phyloP scores from a whole-genome alignment of 2,888 invertebrate genomes.

The Ceraclea dissimilis region DNA sequence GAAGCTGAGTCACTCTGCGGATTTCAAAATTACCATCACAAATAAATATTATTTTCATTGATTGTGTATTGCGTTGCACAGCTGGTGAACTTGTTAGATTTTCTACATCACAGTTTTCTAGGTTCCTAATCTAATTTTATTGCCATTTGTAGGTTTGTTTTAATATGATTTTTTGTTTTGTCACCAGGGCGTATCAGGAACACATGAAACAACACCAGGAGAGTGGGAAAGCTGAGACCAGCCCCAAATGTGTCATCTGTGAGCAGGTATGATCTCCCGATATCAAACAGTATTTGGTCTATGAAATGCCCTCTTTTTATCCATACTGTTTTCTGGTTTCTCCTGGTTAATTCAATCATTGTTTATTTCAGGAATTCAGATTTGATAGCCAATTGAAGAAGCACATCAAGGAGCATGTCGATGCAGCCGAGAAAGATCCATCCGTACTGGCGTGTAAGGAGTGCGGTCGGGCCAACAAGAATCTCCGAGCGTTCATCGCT shows the following conservation, averaged over 20 bases:
- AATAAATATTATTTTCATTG: too few relatives aligned
- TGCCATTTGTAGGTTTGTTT: too few relatives aligned
- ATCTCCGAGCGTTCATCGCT: conserved; percentile 39
- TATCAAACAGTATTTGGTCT: too few relatives aligned
- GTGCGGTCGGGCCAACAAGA: conserved; percentile 43
- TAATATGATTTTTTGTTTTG: not conserved
- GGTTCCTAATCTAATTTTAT: too few relatives aligned
- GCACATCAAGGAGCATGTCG: conserved; percentile 44
- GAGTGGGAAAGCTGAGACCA: conserved; percentile 31
- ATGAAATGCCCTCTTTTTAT: too few relatives aligned
- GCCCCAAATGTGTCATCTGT: conserved; percentile 36
- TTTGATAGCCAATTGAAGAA: conserved; percentile 42
- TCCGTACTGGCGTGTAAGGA: conserved; percentile 39
- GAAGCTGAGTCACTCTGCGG: too few relatives aligned
- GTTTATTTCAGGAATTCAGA: conserved; percentile 37
- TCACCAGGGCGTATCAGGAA: conserved; percentile 34
- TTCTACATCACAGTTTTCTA: too few relatives aligned
- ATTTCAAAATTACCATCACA: too few relatives aligned
- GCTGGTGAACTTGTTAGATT: too few relatives aligned
- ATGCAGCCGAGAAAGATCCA: conserved; percentile 40
- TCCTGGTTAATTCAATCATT: too few relatives aligned
- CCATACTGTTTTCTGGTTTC: too few relatives aligned
- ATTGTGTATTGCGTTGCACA: too few relatives aligned
- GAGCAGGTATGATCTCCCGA: conserved; percentile 35
- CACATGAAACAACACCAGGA: conserved; percentile 42